Evolutionary conservation across 2,888 invertebrate species (phyloP), one percentile per base, ranked within the genome.

Genomic region (Drosophila antonietae): DNA sequence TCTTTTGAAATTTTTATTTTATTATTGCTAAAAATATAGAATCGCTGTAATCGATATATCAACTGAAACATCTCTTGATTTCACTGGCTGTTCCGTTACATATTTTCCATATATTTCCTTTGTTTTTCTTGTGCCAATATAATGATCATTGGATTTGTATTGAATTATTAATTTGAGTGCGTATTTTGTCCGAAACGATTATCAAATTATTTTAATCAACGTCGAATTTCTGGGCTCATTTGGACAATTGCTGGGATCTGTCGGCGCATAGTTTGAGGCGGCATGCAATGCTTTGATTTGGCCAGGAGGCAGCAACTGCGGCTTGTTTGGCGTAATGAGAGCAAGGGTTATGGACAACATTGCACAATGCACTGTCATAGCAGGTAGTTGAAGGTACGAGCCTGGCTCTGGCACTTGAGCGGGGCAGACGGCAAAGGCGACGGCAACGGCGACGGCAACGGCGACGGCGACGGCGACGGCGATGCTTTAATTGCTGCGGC

Each of bases 211-310:
- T 60, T 60, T 43, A 49, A 57, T 64, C 51, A 44, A 28, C 18
- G 31, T 72, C 37, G 35, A 52, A 41, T 63, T 67, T 64, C 52
- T 60, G 44, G 44, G 49, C 49, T 49, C 49, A n/a, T 49, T 76
- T 60, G 68, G 51, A 57, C 51, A 73, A 78, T 75, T 73, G 61
- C 31, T n/a, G 43, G 31, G 18, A 37, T 7, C 18, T 37, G 55
- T 51, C 41, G 31, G 35, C 44, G 51, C 15, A n/a, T 43, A 51
- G 51, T 62, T 18, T 59, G 52, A 20, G 84, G 72, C 84, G 82
- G 86, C 83, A 60, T 31, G 23, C 56, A 66, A 43, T 28, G 18
- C 86, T 84, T 84, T 86, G 86, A 84, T 86, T 82, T 80, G 55
- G 35, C 15, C 49, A 46, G 7, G n/a, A 15, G 53, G 23, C 28